Evolutionary conservation across 2,888 invertebrate genomes (phyloP).

Genomic region (Acrocyrtus sp.): DNA sequence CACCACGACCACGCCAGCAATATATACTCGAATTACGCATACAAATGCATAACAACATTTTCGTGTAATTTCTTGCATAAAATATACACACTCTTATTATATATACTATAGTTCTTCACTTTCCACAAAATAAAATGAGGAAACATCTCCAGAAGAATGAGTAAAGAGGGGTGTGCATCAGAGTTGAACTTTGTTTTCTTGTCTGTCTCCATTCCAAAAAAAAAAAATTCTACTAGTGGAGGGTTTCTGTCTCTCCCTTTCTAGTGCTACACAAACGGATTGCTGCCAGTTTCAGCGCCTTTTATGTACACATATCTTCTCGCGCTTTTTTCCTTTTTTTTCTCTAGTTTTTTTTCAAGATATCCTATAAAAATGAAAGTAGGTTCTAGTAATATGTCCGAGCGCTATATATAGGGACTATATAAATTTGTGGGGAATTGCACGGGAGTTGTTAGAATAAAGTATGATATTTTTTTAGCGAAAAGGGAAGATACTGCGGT

Average conservation of each 20-base stretch:
- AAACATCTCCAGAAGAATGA: too few relatives aligned
- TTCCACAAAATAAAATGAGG: too few relatives aligned
- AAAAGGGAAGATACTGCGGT: not conserved
- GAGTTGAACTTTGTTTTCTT: slow-evolving; percentile 37
- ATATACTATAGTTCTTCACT: slow-evolving; percentile 9
- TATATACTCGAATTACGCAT: too few relatives aligned
- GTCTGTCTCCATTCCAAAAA: slow-evolving; percentile 42
- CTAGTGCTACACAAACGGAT: slow-evolving; percentile 33
- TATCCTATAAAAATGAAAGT: too few relatives aligned
- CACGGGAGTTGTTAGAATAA: not conserved
- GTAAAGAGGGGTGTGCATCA: slow-evolving; percentile 36
- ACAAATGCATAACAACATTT: too few relatives aligned
- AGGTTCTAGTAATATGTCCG: too few relatives aligned
- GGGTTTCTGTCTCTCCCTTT: slow-evolving; percentile 13
- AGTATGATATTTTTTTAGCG: not conserved
- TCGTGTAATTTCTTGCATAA: too few relatives aligned
- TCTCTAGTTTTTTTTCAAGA: slow-evolving; percentile 7
- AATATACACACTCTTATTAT: slow-evolving; percentile 15
- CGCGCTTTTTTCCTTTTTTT: slow-evolving; percentile 30
- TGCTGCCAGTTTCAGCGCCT: slow-evolving; percentile 56
- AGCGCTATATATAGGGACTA: too few relatives aligned
- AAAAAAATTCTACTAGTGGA: not conserved
- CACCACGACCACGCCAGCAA: too few relatives aligned
- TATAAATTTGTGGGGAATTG: too few relatives aligned
- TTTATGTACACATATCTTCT: slow-evolving; percentile 54